Evolutionary conservation across 2,888 invertebrate genomes (phyloP), one percentile per base, ranked within the genome.

Genomic region (Pachymerium ferrugineum): DNA sequence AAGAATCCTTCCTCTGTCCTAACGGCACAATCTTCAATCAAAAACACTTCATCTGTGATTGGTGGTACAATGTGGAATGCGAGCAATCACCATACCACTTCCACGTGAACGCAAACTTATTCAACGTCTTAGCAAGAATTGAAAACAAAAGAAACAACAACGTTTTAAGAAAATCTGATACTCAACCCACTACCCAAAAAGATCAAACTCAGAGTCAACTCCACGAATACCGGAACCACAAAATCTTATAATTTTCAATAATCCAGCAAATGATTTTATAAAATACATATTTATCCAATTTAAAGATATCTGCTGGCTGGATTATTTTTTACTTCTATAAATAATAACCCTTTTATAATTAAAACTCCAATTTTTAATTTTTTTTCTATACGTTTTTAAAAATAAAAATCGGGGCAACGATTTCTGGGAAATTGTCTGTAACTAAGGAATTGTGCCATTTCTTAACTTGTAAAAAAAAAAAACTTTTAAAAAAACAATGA

Each of bases 1-100:
- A 77, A 74, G 78, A 78, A 38, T 76, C 74, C 42, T 78, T 78
- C 70, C 62, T 78, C 10, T 78, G 78, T 74, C 77, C 77, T n/a
- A 74, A 71, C 69, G 78, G 78, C 47, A 78, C 78, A 5, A 74
- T 78, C 16, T 78, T 78, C 73, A 78, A 78, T 25, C 78, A 78
- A 70, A 76, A 78, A 70, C 77, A 78, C 22, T 70, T 78, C 10
- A 73, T 75, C 25, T 78, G 78, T 74, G 78, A 78, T 74, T 78
- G 78, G 70, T 77, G 77, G 77, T 77, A 77, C 47, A 76, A 76
- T 29, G 78, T 78, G 25, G 78, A 78, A 4, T 78, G 78, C 74
- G 74, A 73, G 1, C 68, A 67, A 38, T 75, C 78, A 5, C 76
- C 76, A 3, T 73, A 75, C 6, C 78, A 73, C 68, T 78, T 77